Evolutionary conservation across 2,797 vertebrate genomes (phyloP).

Genomic region (Cynodonichthys magdalenae): DNA sequence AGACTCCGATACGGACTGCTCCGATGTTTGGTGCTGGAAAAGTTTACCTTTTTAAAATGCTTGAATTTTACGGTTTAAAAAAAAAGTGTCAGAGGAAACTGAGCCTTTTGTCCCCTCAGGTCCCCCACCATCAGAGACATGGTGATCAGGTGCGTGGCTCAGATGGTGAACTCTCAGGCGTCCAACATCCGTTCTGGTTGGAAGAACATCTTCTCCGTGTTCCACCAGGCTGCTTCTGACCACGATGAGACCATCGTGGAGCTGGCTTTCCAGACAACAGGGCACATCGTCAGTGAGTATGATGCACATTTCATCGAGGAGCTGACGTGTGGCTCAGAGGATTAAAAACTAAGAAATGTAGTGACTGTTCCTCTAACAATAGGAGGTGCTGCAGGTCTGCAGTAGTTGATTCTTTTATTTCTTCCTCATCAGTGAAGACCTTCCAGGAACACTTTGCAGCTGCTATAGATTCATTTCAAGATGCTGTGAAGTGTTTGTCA

Average conservation of each 20-base stretch:
- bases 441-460: slow-evolving; percentile 99
- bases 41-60: too few relatives aligned
- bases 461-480: slow-evolving; percentile 99
- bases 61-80: too few relatives aligned
- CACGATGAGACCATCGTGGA: slow-evolving; percentile 98
- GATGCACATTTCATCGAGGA: too few relatives aligned
- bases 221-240: slow-evolving; percentile 97
- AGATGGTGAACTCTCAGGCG: slow-evolving; percentile 99
- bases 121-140: slow-evolving; percentile 91
- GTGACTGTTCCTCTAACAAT: too few relatives aligned
- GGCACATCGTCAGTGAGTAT: slow-evolving; percentile 97
- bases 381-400: too few relatives aligned
- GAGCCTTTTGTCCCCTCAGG: slow-evolving; percentile 51
- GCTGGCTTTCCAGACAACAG: slow-evolving; percentile 97
- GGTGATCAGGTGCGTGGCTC: slow-evolving; percentile 98
- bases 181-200: slow-evolving; percentile 98
- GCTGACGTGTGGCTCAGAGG: neutral
- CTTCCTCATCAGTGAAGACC: slow-evolving; percentile 4
- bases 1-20: too few relatives aligned
- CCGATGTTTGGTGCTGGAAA: too few relatives aligned
- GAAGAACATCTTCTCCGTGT: slow-evolving; percentile 97
- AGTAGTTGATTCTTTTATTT: neutral
- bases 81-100: too few relatives aligned
- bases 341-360: neutral
- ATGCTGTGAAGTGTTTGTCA: slow-evolving; percentile 98